A percentile compares a stretch with the other conserved stretches of the same genome.
phyloP scores from a whole-genome alignment of 1,140 invertebrate genomes.

The Panagrolaimus sp. region DNA sequence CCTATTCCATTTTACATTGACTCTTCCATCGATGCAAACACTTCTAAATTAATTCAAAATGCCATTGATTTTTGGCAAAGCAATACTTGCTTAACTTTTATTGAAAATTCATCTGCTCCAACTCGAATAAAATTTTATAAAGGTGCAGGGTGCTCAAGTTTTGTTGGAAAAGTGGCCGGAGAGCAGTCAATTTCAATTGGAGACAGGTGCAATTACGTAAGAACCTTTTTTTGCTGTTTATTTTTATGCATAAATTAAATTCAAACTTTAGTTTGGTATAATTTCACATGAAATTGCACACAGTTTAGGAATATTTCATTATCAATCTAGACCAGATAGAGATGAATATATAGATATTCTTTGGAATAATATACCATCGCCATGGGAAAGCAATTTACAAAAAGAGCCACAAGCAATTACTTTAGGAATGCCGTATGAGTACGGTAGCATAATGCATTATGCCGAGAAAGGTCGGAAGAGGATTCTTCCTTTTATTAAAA shows the following conservation, averaged over 20 bases:
- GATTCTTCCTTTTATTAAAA: background rate
- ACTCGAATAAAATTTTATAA: background rate
- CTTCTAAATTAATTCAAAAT: too few species aligned
- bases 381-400: background rate
- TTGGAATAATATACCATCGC: background rate
- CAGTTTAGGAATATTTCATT: background rate
- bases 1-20: too few species aligned
- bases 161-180: background rate
- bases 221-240: too few species aligned
- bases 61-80: background rate
- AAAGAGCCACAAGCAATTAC: background rate
- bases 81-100: background rate
- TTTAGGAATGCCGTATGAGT: background rate
- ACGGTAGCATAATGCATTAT: slow-evolving; percentile 11
- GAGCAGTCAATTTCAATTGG: slow-evolving; percentile 3
- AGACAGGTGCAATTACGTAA: background rate
- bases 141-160: background rate
- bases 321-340: background rate
- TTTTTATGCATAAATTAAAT: too few species aligned
- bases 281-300: background rate
- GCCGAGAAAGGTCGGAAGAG: background rate
- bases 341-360: slow-evolving; percentile 3
- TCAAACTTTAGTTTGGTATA: background rate
- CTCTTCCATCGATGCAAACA: too few species aligned
- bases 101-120: background rate